phyloP scores from a whole-genome alignment of 2,797 vertebrate species.

The Sarcophilus harrisii region DNA sequence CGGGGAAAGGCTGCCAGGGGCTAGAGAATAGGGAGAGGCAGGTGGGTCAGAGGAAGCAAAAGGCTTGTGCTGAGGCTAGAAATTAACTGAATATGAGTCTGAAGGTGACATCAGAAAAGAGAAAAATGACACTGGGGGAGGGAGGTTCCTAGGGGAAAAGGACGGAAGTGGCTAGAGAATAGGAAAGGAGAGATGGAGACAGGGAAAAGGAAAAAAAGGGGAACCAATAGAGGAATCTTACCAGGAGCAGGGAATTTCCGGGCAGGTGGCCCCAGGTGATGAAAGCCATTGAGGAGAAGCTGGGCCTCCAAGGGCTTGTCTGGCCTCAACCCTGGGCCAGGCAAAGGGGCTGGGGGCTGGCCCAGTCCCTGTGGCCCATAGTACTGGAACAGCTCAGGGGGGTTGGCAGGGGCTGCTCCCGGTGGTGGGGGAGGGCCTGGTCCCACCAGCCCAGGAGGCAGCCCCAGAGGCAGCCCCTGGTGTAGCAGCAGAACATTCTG shows the following conservation, averaged over 20 bases:
- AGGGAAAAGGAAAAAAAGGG: neutral
- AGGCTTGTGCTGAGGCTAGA: neutral
- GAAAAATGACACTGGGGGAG: neutral
- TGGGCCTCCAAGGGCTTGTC: constrained; percentile 80
- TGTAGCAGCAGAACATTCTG: constrained; percentile 84
- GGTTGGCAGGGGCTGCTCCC: constrained; percentile 48
- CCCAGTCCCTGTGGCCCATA: constrained; percentile 76
- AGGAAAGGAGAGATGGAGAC: neutral
- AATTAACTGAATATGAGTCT: neutral
- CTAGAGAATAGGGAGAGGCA: constrained; percentile 64
- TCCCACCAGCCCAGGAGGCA: constrained; percentile 75
- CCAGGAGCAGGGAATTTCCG: constrained; percentile 78
- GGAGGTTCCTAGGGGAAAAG: no score
- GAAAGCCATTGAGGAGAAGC: constrained; percentile 81
- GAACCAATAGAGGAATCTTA: constrained; percentile 62
- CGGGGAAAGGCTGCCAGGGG: constrained; percentile 75
- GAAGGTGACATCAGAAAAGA: neutral
- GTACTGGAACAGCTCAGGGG: constrained; percentile 80
- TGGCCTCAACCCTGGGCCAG: constrained; percentile 69
- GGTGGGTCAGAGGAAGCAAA: constrained; percentile 21
- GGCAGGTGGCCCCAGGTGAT: constrained; percentile 69
- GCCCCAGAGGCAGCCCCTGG: constrained; percentile 81
- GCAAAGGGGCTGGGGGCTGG: constrained; percentile 73
- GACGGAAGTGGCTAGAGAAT: neutral
- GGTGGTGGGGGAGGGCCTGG: constrained; percentile 64